Conservation (phyloP, 2,113 vertebrate genomes). For the Microcebus jonahi region DNA sequence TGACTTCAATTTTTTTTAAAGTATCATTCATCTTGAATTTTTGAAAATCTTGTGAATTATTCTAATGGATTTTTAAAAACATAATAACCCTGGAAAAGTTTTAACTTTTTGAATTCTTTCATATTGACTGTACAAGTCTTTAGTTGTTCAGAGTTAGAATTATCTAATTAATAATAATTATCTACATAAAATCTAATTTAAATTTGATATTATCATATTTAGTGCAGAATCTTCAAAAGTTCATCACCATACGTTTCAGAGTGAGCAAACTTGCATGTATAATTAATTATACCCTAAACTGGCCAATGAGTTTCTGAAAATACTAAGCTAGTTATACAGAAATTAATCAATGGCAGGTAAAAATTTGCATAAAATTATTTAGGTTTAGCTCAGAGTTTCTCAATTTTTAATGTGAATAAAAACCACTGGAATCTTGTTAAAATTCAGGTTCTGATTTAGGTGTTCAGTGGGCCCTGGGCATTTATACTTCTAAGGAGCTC, state of each 20-base stretch:
- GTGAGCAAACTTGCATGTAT: not conserved
- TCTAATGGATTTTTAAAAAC: slow-evolving; percentile 20
- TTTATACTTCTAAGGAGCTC: not conserved
- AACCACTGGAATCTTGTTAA: not conserved
- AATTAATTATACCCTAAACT: not conserved
- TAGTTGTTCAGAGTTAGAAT: not conserved
- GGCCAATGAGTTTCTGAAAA: not conserved
- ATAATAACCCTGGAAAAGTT: not conserved
- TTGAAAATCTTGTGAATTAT: not conserved
- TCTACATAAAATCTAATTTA: not conserved
- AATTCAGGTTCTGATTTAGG: not conserved
- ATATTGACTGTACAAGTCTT: not conserved
- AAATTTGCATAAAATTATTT: not conserved
- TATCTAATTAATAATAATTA: slow-evolving; percentile 17
- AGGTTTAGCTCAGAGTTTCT: not conserved
- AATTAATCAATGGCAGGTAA: not conserved
- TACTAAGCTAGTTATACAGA: not conserved
- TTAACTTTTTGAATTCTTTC: not conserved
- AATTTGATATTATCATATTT: not conserved
- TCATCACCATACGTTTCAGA: not conserved
- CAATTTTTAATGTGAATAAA: not conserved
- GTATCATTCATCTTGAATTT: slow-evolving; percentile 28
- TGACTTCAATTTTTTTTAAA: not conserved
- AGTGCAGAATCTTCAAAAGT: slow-evolving; percentile 15
- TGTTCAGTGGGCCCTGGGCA: not conserved